Evolutionary conservation across 2,888 invertebrate genomes (phyloP).

Genomic region (Flabesymbios commensalis): DNA sequence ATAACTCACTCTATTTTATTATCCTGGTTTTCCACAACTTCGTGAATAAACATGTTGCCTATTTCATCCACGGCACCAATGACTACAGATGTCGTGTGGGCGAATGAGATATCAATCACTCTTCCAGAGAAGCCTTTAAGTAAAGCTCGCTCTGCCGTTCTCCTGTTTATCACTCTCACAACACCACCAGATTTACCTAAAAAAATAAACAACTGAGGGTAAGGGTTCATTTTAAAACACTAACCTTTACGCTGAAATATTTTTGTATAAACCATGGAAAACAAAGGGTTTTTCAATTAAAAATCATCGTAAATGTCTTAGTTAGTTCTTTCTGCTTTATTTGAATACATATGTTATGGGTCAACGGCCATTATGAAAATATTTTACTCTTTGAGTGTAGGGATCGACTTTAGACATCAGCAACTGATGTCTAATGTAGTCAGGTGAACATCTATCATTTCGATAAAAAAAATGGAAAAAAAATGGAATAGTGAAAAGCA

Average conservation of each 20-base stretch:
- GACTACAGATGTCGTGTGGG: slow-evolving; percentile 77
- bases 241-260: not conserved
- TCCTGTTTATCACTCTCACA: slow-evolving; percentile 82
- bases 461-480: too few relatives aligned
- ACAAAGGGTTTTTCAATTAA: not conserved
- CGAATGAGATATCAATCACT: slow-evolving; percentile 90
- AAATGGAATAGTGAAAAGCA: too few relatives aligned
- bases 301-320: not conserved
- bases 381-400: too few relatives aligned
- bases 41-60: slow-evolving; percentile 77
- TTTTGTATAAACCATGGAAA: not conserved
- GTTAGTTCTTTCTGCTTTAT: not conserved
- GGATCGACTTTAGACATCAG: too few relatives aligned
- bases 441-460: too few relatives aligned
- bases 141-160: slow-evolving; percentile 75
- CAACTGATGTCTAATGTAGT: too few relatives aligned
- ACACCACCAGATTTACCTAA: slow-evolving; percentile 64
- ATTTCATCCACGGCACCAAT: slow-evolving; percentile 85
- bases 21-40: slow-evolving; percentile 47
- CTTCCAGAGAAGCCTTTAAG: slow-evolving; percentile 86
- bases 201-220: slow-evolving; percentile 19
- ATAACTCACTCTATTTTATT: slow-evolving; percentile 55
- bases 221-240: not conserved
- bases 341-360: too few relatives aligned
- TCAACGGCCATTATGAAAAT: too few relatives aligned